Conservation (phyloP, 2,888 invertebrate genomes). For the Cosmorhoe ocellata region DNA sequence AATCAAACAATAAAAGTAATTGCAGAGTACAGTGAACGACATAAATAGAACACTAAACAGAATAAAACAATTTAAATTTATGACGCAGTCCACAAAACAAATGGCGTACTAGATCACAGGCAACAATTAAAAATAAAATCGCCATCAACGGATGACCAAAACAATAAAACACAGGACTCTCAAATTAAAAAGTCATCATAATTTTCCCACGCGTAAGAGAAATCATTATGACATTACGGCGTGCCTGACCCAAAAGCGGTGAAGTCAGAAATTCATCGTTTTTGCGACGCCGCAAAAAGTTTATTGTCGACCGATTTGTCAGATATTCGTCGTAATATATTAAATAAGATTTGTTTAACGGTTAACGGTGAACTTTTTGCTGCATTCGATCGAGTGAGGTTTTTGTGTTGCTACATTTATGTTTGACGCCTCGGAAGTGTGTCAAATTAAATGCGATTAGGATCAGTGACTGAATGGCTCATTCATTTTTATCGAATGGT, state of each 20-base stretch:
- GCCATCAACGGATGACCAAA: slow-evolving; percentile 9
- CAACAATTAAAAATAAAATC: slow-evolving; percentile 17
- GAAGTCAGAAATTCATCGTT: slow-evolving; percentile 29
- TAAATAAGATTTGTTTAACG: slow-evolving; percentile 53
- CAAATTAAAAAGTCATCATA: slow-evolving; percentile 33
- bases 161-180: slow-evolving; percentile 31
- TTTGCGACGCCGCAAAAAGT: slow-evolving; percentile 35
- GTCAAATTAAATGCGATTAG: slow-evolving; percentile 47
- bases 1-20: slow-evolving; percentile 3
- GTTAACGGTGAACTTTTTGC: slow-evolving; percentile 46
- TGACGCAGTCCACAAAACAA: background rate
- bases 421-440: slow-evolving; percentile 41
- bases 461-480: slow-evolving; percentile 29
- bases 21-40: slow-evolving; percentile 1
- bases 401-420: slow-evolving; percentile 36
- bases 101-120: slow-evolving; percentile 1
- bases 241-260: slow-evolving; percentile 32
- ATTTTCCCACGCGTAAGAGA: slow-evolving; percentile 33
- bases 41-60: background rate
- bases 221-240: slow-evolving; percentile 31
- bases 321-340: slow-evolving; percentile 51
- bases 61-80: slow-evolving; percentile 7
- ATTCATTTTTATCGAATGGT: slow-evolving; percentile 32
- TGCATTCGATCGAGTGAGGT: slow-evolving; percentile 32
- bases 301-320: slow-evolving; percentile 41